Base-by-base conservation (phyloP, 2,113 vertebrate species). In the Phocoena phocoena region DNA sequence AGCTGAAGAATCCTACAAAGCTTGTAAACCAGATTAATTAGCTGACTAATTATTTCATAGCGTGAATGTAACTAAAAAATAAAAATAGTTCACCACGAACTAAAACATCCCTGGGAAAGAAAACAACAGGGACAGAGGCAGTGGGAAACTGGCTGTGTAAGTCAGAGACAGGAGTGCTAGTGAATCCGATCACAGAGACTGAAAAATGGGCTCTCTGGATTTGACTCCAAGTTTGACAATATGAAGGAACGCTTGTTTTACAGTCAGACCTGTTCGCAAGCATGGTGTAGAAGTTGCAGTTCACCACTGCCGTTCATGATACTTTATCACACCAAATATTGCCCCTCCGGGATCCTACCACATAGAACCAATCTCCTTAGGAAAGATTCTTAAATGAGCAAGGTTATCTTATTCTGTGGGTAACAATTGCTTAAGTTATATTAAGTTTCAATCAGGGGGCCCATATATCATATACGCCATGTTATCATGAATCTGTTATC, bases 21-120 rank as follows among this genome's bases (percentile, higher is more conserved):
- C 99, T 98, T 99, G 99, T 99, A 99, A 99, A 99, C 21, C 96
- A 98, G 98, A 99, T 99, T 99, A 99, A 99, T 99, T 99, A 98
- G 97, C 98, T 98, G 98, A 94, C 97, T 99, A 99, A 99, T 99
- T 99, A 99, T 99, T 99, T 99, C 98, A 98, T 92, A 98, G 97
- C 97, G 86, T 98, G 98, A 98, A 98, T 98, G 98, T 98, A 98
- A 99, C 98, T 99, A 98, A 98, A 98, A 98, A 98, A 98, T 98
- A 97, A 98, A 97, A 98, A 93, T 97, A 97, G 68, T 86, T 97
- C 91, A 82, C 96, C 96, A 96, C 93, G 97, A 97, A 98, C 96
- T 81, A 97, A 97, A 96, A 97, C 90, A 83, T 96, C 90, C 67
- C 77, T 93, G 86, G 87, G 41, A 79, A 60, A 77, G 36, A 53